These are phyloP conservation scores for Raja brachyura DNA, from an alignment of 2,113 vertebrate genomes.

Conservation along the genomic window DNA sequence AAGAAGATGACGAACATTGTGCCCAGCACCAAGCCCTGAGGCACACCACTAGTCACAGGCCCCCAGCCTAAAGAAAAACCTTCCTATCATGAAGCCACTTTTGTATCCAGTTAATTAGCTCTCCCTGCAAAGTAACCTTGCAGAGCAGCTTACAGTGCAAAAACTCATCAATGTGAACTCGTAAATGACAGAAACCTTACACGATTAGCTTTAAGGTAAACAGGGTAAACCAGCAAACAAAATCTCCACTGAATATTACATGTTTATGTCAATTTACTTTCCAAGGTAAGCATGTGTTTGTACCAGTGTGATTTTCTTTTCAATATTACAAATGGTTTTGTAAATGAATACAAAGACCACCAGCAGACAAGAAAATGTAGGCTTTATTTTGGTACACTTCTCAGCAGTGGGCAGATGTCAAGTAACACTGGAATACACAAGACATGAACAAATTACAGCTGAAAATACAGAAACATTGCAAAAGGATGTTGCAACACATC, in stretches of 20 bases:
- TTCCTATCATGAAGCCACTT: too few species aligned
- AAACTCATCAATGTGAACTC: too few species aligned
- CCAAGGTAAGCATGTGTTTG: background rate
- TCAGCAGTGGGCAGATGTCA: conserved; percentile 54
- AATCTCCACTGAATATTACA: background rate
- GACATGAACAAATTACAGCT: conserved; percentile 47
- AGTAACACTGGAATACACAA: conserved; percentile 53
- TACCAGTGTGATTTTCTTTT: background rate
- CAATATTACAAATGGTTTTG: background rate
- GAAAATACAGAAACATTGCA: conserved; percentile 45
- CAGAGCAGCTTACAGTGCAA: too few species aligned
- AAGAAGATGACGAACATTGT: too few species aligned
- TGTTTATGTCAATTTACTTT: background rate
- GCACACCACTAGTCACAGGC: too few species aligned
- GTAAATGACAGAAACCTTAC: background rate
- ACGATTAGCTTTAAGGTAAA: background rate
- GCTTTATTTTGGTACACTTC: conserved; percentile 53
- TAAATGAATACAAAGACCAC: background rate
- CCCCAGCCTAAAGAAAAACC: too few species aligned
- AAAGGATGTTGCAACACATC: conserved; percentile 33
- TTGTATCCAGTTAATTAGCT: too few species aligned
- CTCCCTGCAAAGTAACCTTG: too few species aligned
- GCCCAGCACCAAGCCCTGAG: too few species aligned
- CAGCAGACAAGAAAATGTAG: conserved; percentile 50
- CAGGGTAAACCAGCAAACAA: background rate